phyloP scores from a whole-genome alignment of 2,888 invertebrate genomes.

The Allolobophora icterica region DNA sequence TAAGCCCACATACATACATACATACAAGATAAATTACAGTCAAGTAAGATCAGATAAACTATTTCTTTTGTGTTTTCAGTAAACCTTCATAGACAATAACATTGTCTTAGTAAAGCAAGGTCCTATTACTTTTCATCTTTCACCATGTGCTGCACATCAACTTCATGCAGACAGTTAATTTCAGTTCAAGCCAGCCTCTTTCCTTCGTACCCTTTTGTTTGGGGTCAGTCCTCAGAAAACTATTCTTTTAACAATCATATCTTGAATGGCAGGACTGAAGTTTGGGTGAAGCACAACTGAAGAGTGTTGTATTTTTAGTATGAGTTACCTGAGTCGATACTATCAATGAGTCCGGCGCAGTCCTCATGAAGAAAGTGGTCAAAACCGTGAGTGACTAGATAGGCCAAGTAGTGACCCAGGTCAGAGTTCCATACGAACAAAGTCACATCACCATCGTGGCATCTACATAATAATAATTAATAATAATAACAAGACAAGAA shows the following conservation, averaged over 20 bases:
- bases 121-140: not conserved
- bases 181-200: too few species aligned
- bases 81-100: too few species aligned
- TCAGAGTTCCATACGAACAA: conserved; percentile 82
- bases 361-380: conserved; percentile 88
- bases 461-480: conserved; percentile 66
- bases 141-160: not conserved
- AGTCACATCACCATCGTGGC: conserved; percentile 81
- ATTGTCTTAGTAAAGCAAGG: not conserved
- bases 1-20: too few species aligned
- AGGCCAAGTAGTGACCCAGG: conserved; percentile 79
- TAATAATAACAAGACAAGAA: not conserved
- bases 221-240: too few species aligned
- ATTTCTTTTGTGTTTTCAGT: too few species aligned
- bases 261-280: too few species aligned
- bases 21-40: not conserved
- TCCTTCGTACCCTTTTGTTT: too few species aligned
- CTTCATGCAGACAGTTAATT: too few species aligned
- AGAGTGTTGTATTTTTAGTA: not conserved
- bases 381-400: conserved; percentile 70
- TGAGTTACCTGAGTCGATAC: conserved; percentile 59
- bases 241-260: too few species aligned
- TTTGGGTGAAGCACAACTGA: too few species aligned
- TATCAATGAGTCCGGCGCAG: conserved; percentile 70
- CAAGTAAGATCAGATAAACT: not conserved